These are phyloP conservation scores for Brachyrhaphis roseni DNA, from an alignment of 2,797 vertebrate genomes.

Conservation along the genomic window DNA sequence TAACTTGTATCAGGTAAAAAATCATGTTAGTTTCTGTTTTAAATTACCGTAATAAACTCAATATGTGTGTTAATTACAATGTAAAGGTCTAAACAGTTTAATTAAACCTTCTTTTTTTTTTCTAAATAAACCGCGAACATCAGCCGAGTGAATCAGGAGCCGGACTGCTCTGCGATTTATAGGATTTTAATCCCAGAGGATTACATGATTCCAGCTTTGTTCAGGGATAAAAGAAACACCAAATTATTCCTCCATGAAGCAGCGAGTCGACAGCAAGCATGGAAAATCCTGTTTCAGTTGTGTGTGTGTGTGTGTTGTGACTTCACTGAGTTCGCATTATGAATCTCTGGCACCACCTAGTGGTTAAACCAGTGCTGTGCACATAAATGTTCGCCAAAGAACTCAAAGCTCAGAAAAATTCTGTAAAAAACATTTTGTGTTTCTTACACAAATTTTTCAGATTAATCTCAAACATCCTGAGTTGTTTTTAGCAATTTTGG, in stretches of 20 bases:
- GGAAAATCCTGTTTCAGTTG: slow-evolving; percentile 35
- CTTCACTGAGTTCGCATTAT: neutral
- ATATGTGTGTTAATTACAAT: neutral
- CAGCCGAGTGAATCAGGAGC: neutral
- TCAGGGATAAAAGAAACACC: slow-evolving; percentile 35
- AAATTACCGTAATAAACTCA: neutral
- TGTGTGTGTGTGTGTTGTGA: slow-evolving; percentile 11
- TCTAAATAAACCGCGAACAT: neutral
- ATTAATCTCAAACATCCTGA: too few relatives aligned
- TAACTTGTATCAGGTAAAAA: neutral
- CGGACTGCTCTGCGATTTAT: slow-evolving; percentile 2
- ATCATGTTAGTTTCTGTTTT: neutral
- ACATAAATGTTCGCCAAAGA: neutral
- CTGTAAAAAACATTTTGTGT: too few relatives aligned
- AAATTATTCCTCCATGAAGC: slow-evolving; percentile 35
- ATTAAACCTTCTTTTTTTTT: neutral
- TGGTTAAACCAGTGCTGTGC: neutral
- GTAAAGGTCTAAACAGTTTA: neutral
- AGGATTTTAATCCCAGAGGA: slow-evolving; percentile 40
- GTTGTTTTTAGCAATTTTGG: too few relatives aligned
- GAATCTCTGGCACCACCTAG: slow-evolving; percentile 46
- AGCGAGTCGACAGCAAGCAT: slow-evolving; percentile 20
- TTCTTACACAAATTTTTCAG: too few relatives aligned
- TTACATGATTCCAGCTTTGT: slow-evolving; percentile 45
- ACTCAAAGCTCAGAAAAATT: too few relatives aligned